Evolutionary conservation across 2,888 invertebrate species (phyloP).

Genomic region (Nipponacmea schrenckii): DNA sequence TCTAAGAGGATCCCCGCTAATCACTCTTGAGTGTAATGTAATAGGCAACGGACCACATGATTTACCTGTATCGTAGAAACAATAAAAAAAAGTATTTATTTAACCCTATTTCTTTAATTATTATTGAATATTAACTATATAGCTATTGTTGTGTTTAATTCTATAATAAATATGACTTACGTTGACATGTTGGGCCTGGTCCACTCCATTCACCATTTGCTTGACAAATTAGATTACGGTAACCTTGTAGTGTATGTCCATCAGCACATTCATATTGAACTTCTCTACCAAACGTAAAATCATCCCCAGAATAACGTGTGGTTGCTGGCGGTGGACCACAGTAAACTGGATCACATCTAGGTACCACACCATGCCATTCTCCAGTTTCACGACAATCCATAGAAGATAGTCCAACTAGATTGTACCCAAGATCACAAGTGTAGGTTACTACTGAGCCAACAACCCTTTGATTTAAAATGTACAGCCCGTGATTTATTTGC

Average conservation of each 20-base stretch:
- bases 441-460: conserved; percentile 19
- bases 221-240: conserved; percentile 78
- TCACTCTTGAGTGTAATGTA: conserved; percentile 5
- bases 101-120: too few relatives aligned
- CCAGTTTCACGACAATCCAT: conserved; percentile 54
- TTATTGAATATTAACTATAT: too few relatives aligned
- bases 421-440: conserved; percentile 28
- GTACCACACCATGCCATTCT: conserved; percentile 51
- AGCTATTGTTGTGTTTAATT: too few relatives aligned
- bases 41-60: conserved; percentile 11
- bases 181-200: conserved; percentile 49
- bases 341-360: conserved; percentile 51
- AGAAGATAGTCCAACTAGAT: conserved; percentile 34
- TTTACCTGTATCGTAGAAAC: conserved; percentile 14
- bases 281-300: conserved; percentile 22
- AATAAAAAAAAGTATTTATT: too few relatives aligned
- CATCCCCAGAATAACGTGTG: conserved; percentile 33
- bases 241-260: conserved; percentile 84
- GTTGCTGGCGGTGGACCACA: conserved; percentile 44
- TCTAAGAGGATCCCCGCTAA: conserved; percentile 11
- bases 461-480: not conserved
- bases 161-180: not conserved
- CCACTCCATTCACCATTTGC: conserved; percentile 60
- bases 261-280: conserved; percentile 82
- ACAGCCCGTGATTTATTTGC: conserved; percentile 24